Evolutionary conservation across 2,113 vertebrate genomes (phyloP).

Genomic region (Erythrocercus mccallii): DNA sequence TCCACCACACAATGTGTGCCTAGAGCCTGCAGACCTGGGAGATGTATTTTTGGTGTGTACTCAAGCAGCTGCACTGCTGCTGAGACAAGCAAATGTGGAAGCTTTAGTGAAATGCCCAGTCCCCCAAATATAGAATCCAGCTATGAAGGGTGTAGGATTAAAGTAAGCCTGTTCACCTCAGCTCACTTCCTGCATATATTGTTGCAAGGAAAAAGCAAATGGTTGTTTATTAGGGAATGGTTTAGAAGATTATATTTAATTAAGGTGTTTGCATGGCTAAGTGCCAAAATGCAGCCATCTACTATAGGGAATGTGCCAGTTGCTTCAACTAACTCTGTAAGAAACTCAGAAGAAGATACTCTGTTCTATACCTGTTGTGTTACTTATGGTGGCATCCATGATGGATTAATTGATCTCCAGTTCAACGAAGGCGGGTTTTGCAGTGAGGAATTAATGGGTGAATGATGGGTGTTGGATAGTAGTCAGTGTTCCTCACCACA

Average conservation of each 20-base stretch:
- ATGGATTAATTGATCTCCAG: neutral
- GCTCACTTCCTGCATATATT: neutral
- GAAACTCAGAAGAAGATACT: neutral
- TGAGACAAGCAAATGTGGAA: neutral
- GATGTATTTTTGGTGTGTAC: neutral
- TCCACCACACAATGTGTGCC: accelerated
- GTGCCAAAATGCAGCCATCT: neutral
- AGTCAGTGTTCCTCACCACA: accelerated
- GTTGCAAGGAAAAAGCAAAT: neutral
- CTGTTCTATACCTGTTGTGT: neutral
- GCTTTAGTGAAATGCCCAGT: neutral
- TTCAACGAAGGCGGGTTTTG: neutral
- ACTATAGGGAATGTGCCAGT: neutral
- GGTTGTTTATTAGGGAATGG: neutral
- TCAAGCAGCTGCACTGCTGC: neutral
- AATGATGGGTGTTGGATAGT: neutral
- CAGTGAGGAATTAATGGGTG: neutral
- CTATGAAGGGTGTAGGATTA: neutral
- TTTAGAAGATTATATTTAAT: neutral
- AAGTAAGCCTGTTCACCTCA: neutral
- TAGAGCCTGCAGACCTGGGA: neutral
- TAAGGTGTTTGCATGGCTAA: neutral
- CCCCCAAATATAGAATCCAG: neutral
- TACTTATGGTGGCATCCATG: neutral
- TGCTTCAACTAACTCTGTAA: neutral